These are phyloP conservation scores for Luffia ferchaultella DNA, from an alignment of 2,888 invertebrate species.

Conservation along the genomic window DNA sequence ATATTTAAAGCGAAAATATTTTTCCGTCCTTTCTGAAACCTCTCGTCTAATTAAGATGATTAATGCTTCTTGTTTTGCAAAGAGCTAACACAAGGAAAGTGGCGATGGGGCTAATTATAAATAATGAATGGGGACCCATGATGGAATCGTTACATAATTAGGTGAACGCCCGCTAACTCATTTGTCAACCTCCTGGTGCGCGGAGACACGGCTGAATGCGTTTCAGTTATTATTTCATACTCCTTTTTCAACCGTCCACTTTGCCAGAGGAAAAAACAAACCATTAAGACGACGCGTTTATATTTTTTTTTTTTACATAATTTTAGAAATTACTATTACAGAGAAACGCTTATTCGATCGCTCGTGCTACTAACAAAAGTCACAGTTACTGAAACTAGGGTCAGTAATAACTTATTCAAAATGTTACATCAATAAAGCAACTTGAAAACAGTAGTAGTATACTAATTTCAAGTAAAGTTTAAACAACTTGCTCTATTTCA, in stretches of 20 bases:
- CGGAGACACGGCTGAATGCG: neutral
- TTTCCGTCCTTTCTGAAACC: neutral
- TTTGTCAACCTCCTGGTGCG: neutral
- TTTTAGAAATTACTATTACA: no score
- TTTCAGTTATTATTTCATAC: neutral
- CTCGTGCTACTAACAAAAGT: no score
- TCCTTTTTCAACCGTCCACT: neutral
- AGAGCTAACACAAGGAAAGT: constrained; percentile 23
- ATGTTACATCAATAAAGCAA: no score
- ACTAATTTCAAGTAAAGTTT: no score
- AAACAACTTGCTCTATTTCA: no score
- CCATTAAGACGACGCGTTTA: neutral
- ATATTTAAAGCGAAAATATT: neutral
- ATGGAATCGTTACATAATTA: constrained; percentile 1
- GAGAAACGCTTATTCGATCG: no score
- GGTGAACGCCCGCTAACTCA: neutral
- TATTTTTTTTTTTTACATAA: no score
- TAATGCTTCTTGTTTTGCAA: constrained; percentile 29
- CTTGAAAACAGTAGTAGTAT: no score
- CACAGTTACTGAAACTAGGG: no score
- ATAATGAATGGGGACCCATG: constrained; percentile 32
- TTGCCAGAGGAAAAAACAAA: neutral
- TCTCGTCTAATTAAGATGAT: constrained; percentile 34
- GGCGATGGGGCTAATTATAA: constrained; percentile 40
- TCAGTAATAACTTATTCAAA: no score